phyloP scores from a whole-genome alignment of 2,113 vertebrate species.

The Isurus oxyrinchus region DNA sequence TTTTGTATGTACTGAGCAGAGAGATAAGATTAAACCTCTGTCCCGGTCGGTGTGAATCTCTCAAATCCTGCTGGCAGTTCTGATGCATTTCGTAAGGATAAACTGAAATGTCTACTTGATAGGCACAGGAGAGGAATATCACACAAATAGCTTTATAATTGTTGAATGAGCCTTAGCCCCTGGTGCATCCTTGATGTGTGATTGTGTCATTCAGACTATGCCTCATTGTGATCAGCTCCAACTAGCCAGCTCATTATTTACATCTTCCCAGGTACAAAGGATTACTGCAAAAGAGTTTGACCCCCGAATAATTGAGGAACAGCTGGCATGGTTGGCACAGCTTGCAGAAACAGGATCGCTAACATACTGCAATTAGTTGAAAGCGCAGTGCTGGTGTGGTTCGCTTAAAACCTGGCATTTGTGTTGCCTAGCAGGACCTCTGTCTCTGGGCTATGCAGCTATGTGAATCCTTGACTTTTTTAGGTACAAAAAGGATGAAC shows the following conservation, averaged over 20 bases:
- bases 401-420: background rate
- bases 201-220: conserved; percentile 9
- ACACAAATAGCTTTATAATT: background rate
- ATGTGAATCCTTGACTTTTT: background rate
- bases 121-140: background rate
- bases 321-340: conserved; percentile 25
- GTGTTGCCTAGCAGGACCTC: background rate
- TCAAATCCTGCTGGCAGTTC: background rate
- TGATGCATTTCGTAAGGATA: background rate
- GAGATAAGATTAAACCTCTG: background rate
- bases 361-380: conserved; percentile 29
- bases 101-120: background rate
- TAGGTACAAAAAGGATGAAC: background rate
- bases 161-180: background rate
- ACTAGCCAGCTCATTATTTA: conserved; percentile 23
- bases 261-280: conserved; percentile 9
- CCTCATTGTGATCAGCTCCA: background rate
- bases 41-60: background rate
- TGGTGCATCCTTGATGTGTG: background rate
- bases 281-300: background rate
- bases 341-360: conserved; percentile 18
- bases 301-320: conserved; percentile 23
- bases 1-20: background rate
- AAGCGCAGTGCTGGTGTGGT: background rate
- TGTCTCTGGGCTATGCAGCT: background rate